Percentiles rank a stretch among this genome's conserved stretches.
phyloP scores from a whole-genome alignment of 2,113 vertebrate species.

The Nothocercus julius region DNA sequence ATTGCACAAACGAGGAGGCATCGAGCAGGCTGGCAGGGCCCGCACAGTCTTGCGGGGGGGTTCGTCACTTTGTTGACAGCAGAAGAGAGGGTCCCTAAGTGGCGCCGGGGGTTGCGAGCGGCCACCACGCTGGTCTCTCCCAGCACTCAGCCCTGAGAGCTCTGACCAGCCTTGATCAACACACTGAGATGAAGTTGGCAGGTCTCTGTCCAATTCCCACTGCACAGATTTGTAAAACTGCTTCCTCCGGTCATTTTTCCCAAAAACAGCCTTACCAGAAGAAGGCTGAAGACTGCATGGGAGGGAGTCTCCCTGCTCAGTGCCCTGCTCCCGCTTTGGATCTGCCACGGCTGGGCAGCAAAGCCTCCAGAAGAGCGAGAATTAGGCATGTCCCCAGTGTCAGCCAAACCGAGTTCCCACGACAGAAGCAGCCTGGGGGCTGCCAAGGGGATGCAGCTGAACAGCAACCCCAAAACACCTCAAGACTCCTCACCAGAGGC shows the following conservation, averaged over 20 bases:
- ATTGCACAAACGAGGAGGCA: conserved; percentile 10
- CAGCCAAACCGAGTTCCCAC: no score
- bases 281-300: accelerated
- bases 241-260: not conserved
- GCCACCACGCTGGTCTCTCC: not conserved
- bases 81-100: not conserved
- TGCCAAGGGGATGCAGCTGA: no score
- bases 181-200: not conserved
- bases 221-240: not conserved
- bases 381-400: no score
- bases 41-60: not conserved
- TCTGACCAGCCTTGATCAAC: accelerated
- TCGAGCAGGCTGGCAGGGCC: not conserved
- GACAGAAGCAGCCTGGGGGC: no score
- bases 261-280: not conserved
- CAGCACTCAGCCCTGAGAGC: not conserved
- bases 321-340: not conserved
- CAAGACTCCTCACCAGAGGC: not conserved
- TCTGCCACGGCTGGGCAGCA: not conserved
- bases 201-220: not conserved
- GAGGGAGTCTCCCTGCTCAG: not conserved
- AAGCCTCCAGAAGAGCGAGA: not conserved
- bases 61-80: not conserved
- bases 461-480: not conserved
- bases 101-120: not conserved